Conservation (phyloP, 2,797 vertebrate genomes). For the Enteromius thamalakanensis region DNA sequence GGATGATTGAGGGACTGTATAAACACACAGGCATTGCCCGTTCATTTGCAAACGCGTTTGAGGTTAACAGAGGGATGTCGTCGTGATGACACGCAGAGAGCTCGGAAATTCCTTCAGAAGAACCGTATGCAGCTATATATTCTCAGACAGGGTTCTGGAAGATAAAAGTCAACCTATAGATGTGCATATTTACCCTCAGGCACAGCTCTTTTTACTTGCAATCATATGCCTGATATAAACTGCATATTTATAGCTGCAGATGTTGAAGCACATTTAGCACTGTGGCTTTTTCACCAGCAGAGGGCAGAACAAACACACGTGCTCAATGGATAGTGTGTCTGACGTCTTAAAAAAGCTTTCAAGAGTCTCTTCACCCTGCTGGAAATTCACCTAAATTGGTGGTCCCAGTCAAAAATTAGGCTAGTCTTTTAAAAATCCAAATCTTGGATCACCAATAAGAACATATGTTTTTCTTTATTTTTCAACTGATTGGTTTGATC, state of each 20-base stretch:
- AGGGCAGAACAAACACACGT: constrained; percentile 61
- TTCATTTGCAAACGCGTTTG: constrained; percentile 72
- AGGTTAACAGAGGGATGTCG: constrained; percentile 36
- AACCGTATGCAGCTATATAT: background rate
- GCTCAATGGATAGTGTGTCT: background rate
- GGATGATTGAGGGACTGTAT: constrained; percentile 69
- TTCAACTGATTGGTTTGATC: background rate
- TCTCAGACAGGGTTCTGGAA: background rate
- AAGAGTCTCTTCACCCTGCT: background rate
- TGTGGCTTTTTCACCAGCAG: constrained; percentile 59
- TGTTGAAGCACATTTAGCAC: background rate
- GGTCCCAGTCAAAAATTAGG: background rate
- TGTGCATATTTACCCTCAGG: background rate
- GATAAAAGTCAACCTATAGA: constrained; percentile 13
- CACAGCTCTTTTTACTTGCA: background rate
- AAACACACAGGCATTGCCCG: constrained; percentile 67
- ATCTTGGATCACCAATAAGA: background rate
- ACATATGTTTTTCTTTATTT: background rate
- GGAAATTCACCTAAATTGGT: background rate
- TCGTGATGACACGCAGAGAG: constrained; percentile 52
- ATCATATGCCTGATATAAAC: background rate
- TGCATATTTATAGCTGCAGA: background rate
- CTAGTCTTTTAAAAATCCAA: background rate
- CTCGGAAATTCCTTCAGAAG: constrained; percentile 34
- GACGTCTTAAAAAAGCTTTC: background rate